These are phyloP conservation scores for Papilio polytes DNA, from an alignment of 1,140 invertebrate species.

Conservation along the genomic window DNA sequence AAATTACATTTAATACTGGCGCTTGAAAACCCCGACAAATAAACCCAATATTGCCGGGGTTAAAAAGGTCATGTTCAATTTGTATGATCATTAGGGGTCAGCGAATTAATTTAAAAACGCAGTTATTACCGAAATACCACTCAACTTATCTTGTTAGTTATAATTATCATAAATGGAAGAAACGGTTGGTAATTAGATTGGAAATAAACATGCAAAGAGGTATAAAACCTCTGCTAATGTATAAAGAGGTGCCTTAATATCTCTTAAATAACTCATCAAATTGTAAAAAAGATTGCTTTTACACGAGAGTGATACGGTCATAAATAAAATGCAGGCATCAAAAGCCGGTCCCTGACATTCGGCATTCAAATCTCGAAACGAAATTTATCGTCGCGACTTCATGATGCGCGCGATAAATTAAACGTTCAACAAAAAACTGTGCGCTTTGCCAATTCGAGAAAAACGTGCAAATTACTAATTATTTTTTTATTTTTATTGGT, in stretches of 20 bases:
- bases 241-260: constrained; percentile 49
- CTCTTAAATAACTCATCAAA: constrained; percentile 67
- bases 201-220: constrained; percentile 41
- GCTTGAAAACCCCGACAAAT: constrained; percentile 52
- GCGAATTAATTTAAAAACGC: constrained; percentile 13
- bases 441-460: constrained; percentile 42
- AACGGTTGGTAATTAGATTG: constrained; percentile 39
- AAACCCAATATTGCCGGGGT: constrained; percentile 59
- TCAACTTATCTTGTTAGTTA: not conserved
- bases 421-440: constrained; percentile 53
- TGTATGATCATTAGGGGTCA: constrained; percentile 37
- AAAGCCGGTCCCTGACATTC: constrained; percentile 49
- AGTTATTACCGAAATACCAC: too few relatives aligned
- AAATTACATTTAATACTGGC: constrained; percentile 61
- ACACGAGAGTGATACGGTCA: constrained; percentile 61
- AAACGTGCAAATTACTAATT: constrained; percentile 64
- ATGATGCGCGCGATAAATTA: constrained; percentile 66
- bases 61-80: constrained; percentile 52
- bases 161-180: constrained; percentile 26
- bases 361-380: constrained; percentile 52
- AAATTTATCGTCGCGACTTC: constrained; percentile 58
- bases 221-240: constrained; percentile 49
- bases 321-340: constrained; percentile 65
- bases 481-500: constrained; percentile 60
- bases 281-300: constrained; percentile 53